Percentiles rank a stretch among this genome's conserved stretches.
Evolutionary conservation across 2,113 vertebrate genomes (phyloP).

Genomic region (Boulengeromyrus knoepffleri): DNA sequence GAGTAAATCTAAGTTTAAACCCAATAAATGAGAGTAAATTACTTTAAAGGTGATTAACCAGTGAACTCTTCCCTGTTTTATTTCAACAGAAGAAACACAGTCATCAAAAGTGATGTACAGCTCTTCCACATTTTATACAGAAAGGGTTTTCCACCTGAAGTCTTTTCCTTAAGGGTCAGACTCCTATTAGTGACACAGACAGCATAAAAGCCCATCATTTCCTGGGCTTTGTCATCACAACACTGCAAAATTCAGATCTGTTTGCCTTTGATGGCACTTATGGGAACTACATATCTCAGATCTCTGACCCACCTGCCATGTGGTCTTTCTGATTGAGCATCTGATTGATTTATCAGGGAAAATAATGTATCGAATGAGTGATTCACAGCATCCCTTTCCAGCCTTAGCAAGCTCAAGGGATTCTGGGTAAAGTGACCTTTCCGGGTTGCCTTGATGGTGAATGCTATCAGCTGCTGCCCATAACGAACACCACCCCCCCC

Average conservation of each 20-base stretch:
- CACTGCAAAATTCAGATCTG: not conserved
- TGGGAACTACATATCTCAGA: not conserved
- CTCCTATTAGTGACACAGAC: not conserved
- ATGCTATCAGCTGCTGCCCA: not conserved
- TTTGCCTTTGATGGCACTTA: not conserved
- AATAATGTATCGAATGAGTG: not conserved
- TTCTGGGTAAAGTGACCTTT: not conserved
- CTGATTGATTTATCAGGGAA: not conserved
- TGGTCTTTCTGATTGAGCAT: not conserved
- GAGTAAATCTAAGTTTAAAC: not conserved
- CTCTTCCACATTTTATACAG: not conserved
- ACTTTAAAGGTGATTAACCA: not conserved
- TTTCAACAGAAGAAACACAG: not conserved
- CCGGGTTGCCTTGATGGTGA: not conserved
- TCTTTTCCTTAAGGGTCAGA: not conserved
- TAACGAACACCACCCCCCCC: not conserved
- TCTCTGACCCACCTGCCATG: not conserved
- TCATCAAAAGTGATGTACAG: not conserved
- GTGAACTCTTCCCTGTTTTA: not conserved
- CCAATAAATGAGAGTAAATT: not conserved
- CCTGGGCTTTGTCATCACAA: not conserved
- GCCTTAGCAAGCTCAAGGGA: not conserved
- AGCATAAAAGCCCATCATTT: not conserved
- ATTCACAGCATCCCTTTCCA: not conserved
- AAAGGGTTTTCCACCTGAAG: not conserved